Conservation (phyloP, 2,113 vertebrate genomes). For the Chascanopsetta lugubris region DNA sequence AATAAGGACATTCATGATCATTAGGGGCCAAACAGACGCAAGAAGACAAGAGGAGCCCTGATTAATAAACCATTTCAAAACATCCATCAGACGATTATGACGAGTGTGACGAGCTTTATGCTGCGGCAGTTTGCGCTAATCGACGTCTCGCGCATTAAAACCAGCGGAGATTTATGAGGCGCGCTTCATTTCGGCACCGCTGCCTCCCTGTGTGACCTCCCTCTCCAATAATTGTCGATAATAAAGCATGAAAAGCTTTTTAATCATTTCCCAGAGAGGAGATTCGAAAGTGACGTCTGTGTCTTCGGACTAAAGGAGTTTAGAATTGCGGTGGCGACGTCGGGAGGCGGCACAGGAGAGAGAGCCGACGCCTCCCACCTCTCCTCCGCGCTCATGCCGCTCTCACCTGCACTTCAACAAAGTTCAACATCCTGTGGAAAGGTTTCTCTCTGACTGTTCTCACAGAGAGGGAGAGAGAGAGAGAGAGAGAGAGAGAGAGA, state of each 20-base stretch:
- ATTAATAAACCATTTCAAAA: slow-evolving; percentile 14
- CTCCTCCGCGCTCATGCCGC: background rate
- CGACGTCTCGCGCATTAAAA: slow-evolving; percentile 35
- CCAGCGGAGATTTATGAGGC: slow-evolving; percentile 19
- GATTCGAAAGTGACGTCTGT: background rate
- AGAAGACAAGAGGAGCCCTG: slow-evolving; percentile 2
- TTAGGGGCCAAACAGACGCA: slow-evolving; percentile 10
- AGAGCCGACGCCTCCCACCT: background rate
- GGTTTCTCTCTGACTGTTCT: background rate
- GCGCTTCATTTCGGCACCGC: background rate
- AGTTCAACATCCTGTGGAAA: slow-evolving; percentile 1
- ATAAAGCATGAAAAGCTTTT: slow-evolving; percentile 11
- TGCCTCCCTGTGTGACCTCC: background rate
- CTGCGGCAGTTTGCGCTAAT: slow-evolving; percentile 9
- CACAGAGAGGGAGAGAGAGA: too few species aligned
- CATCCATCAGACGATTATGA: slow-evolving; percentile 29
- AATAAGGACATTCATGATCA: slow-evolving; percentile 28
- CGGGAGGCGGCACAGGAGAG: too few species aligned
- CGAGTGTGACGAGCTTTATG: slow-evolving; percentile 26
- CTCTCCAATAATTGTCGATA: slow-evolving; percentile 34
- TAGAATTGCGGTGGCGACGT: too few species aligned
- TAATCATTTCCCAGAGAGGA: background rate
- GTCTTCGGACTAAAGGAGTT: background rate
- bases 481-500: too few species aligned
- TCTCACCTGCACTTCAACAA: background rate